Evolutionary conservation across 1,140 invertebrate genomes (phyloP), one percentile per base, ranked within the genome.

Genomic region (Maniola jurtina): DNA sequence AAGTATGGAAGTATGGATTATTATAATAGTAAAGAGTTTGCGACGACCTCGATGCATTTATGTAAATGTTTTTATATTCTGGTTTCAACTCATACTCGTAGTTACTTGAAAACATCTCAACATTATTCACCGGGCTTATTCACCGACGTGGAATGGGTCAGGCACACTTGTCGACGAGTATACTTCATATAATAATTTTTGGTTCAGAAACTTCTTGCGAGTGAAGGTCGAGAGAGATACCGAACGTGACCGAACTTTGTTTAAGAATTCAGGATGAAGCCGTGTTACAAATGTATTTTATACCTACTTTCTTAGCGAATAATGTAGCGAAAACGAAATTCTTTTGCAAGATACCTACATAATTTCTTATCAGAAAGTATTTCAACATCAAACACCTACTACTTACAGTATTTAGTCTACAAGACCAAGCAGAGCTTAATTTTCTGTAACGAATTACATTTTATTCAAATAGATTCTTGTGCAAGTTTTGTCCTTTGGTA

Each of bases 141-240:
- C n/a, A n/a, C n/a, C 40, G 66, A 60, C 52, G 45, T 64, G 57
- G 61, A 71, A 59, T 56, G 60, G 71, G 63, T 72, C 71, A 72
- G 67, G 71, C 60, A 62, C 71, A 58, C 70, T 72, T 55, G 33
- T 47, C 7, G 61, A 48, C 52, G 47, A 72, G 71, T 34, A 42
- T 54, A 42, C 71, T 72, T 66, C 67, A 72, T 67, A 72, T 66
- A 68, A 59, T 72, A 72, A 68, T 68, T 72, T 65, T 72, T 72
- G 70, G 66, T 59, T 60, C 70, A 71, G 70, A 62, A 64, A 67
- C 62, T 65, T 72, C 66, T 66, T 66, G 60, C 59, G 45, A 47
- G 16, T 55, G 60, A 66, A 73, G 71, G 67, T 66, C 71, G 52
- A 55, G 47, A 66, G 61, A 70, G 64, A 72, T 58, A 67, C 50